Percentiles rank a stretch among this genome's conserved stretches.
Conservation (phyloP, 2,113 vertebrate genomes). For the Nematolebias whitei region DNA sequence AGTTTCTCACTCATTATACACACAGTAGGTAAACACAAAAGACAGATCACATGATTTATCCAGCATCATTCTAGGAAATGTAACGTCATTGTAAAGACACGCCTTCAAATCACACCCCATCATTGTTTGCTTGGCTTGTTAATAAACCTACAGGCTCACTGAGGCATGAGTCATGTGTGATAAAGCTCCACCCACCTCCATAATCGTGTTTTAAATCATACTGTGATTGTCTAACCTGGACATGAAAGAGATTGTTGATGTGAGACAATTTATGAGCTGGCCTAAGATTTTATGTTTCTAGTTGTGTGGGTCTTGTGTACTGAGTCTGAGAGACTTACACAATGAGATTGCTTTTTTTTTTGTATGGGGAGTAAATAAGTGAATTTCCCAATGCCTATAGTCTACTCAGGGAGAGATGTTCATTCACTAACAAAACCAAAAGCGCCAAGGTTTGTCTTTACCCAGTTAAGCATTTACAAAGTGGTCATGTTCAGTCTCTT, state of each 20-base stretch:
- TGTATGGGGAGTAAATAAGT: background rate
- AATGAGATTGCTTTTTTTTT: too few species aligned
- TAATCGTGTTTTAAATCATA: background rate
- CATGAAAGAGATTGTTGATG: background rate
- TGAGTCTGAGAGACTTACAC: too few species aligned
- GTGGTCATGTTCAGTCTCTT: slow-evolving; percentile 18
- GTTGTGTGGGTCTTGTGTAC: background rate
- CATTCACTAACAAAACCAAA: background rate
- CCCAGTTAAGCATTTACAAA: slow-evolving; percentile 11
- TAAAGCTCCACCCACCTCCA: background rate
- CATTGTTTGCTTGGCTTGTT: background rate
- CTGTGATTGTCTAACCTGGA: background rate
- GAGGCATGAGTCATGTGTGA: background rate
- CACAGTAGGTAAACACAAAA: background rate
- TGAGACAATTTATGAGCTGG: background rate
- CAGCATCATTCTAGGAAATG: background rate
- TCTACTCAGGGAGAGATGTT: background rate
- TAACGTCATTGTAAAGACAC: background rate
- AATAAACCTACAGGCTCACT: background rate
- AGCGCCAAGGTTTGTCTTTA: slow-evolving; percentile 9
- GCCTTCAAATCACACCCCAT: slow-evolving; percentile 1
- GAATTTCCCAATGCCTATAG: background rate
- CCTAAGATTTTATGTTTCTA: background rate
- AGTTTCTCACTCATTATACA: background rate
- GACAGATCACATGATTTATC: background rate